Evolutionary conservation across 2,888 invertebrate species (phyloP), one percentile per base, ranked within the genome.

Genomic region (Apotomis betuletana): DNA sequence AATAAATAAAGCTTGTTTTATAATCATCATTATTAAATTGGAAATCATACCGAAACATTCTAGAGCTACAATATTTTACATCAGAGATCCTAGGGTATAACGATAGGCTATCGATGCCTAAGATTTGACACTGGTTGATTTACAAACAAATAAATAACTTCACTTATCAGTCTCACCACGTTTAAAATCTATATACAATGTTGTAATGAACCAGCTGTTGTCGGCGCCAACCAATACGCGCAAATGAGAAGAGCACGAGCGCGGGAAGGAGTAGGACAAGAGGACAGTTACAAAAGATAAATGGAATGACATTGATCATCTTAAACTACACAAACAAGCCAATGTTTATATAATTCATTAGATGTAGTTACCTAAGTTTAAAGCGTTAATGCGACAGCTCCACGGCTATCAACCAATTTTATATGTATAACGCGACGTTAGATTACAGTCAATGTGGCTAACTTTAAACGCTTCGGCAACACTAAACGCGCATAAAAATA

Each of bases 141-240:
- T 89, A 90, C 82, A 88, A 89, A 91, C 85, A 90, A 92, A 92
- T 91, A 92, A 91, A 91, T 91, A 91, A 91, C 90, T 87, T 92
- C 89, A 90, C 83, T 85, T 91, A 92, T 93, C 92, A 93, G 92
- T 93, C 92, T 92, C 90, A 90, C 90, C 81, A 89, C 90, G 90
- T 71, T 90, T 90, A 87, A 90, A 89, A 87, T 88, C 87, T 92
- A 92, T 92, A 83, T 92, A 92, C 92, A 92, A 84, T 86, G 86
- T 85, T 84, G 88, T 88, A 83, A 84, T 86, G 86, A 90, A 88
- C 87, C 85, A 85, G 86, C 85, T 83, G 83, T 85, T 86, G 84
- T 85, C 82, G 57, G 61, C 62, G 59, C 70, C 51, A 44, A 62
- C 27, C 41, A 67, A 67, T 12, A 54, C 5, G 13, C 51, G 9